These are phyloP conservation scores for Epirrhoe alternata DNA, from an alignment of 2,888 invertebrate species.

Conservation along the genomic window DNA sequence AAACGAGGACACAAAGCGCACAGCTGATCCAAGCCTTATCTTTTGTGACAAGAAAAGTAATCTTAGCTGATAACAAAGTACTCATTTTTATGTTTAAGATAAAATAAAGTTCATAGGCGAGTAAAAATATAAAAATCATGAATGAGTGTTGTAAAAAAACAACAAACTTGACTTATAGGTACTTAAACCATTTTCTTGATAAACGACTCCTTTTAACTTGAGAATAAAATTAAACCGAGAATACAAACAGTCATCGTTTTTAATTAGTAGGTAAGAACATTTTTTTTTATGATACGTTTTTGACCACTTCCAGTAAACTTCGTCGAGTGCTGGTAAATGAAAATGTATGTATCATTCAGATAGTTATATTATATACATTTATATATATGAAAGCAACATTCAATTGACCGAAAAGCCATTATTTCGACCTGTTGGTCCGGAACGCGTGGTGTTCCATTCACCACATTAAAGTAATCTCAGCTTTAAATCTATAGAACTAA, in stretches of 20 bases:
- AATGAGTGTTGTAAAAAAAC: neutral
- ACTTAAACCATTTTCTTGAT: too few relatives aligned
- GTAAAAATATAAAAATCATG: neutral
- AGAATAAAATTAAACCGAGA: too few relatives aligned
- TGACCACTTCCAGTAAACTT: too few relatives aligned
- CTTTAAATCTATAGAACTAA: conserved; percentile 4
- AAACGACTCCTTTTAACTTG: too few relatives aligned
- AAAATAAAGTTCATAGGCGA: neutral
- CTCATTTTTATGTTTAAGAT: conserved; percentile 2
- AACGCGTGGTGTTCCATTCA: conserved; percentile 40
- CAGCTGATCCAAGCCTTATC: conserved; percentile 10
- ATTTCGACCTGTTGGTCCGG: conserved; percentile 49
- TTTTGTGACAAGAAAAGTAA: conserved; percentile 18
- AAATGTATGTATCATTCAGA: neutral
- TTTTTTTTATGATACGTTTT: too few relatives aligned
- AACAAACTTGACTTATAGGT: too few relatives aligned
- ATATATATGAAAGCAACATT: conserved; percentile 13
- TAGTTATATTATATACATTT: neutral
- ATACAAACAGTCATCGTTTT: too few relatives aligned
- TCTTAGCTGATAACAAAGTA: conserved; percentile 6
- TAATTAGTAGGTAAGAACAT: too few relatives aligned
- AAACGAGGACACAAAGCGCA: conserved; percentile 17
- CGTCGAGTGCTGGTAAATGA: too few relatives aligned
- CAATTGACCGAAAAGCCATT: conserved; percentile 49
- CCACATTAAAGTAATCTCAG: conserved; percentile 18